These are phyloP conservation scores for Epirrhoe tristata DNA, from an alignment of 2,888 invertebrate species.

Conservation along the genomic window DNA sequence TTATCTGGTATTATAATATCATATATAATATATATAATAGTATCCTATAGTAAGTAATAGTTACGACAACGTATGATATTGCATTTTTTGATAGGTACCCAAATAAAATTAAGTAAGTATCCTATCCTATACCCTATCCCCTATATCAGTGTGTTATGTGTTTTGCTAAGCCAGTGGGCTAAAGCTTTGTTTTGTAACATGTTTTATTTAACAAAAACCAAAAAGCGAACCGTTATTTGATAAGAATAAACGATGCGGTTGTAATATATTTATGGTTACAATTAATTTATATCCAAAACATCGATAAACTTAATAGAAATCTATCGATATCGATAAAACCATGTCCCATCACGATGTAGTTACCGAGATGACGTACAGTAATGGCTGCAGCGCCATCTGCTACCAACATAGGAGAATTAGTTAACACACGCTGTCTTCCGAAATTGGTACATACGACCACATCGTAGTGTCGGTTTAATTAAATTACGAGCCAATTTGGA, in stretches of 20 bases:
- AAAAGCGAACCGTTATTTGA: no score
- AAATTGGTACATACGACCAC: conserved; percentile 44
- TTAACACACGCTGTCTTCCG: conserved; percentile 63
- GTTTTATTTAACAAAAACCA: no score
- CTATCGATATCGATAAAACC: conserved; percentile 44
- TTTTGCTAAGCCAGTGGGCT: no score
- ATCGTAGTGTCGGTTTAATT: conserved; percentile 34
- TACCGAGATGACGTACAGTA: conserved; percentile 80
- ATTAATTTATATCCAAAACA: not conserved
- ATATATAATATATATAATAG: no score
- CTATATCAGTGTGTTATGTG: no score
- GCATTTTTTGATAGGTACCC: no score
- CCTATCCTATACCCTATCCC: no score
- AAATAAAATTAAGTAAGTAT: no score
- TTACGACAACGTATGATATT: no score
- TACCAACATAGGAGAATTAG: conserved; percentile 71
- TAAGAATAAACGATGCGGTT: not conserved
- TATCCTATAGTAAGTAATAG: no score
- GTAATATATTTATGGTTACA: not conserved
- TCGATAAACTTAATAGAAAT: conserved; percentile 17
- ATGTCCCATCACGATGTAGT: conserved; percentile 56
- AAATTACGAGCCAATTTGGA: conserved; percentile 37
- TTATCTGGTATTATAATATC: no score
- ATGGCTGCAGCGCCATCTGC: conserved; percentile 77
- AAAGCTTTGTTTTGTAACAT: no score